phyloP scores from a whole-genome alignment of 1,140 invertebrate genomes.

The Eupristina koningsbergeri region DNA sequence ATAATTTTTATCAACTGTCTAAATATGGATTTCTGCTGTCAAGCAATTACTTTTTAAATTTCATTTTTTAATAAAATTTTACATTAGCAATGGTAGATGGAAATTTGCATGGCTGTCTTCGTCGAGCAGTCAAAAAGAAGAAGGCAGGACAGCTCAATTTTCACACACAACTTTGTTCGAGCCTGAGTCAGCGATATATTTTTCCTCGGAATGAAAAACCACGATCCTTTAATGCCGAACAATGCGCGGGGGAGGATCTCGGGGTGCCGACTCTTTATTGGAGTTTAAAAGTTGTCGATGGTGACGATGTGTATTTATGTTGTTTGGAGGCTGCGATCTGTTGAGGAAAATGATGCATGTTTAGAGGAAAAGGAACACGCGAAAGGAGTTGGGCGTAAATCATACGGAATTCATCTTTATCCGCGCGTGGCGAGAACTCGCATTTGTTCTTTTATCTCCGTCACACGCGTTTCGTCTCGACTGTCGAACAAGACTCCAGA shows the following conservation, averaged over 20 bases:
- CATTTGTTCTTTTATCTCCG: conserved; percentile 36
- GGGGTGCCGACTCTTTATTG: conserved; percentile 19
- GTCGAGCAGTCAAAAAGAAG: neutral
- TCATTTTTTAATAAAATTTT: conserved; percentile 32
- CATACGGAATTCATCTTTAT: conserved; percentile 40
- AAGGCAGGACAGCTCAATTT: neutral
- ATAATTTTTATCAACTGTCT: conserved; percentile 4
- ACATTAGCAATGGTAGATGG: conserved; percentile 35
- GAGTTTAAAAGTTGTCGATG: conserved; percentile 44
- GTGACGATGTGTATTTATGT: conserved; percentile 13
- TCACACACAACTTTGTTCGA: neutral
- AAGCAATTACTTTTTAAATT: neutral
- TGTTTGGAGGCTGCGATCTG: neutral
- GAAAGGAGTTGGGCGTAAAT: conserved; percentile 10
- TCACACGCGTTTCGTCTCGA: neutral
- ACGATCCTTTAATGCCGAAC: conserved; percentile 26
- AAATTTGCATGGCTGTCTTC: conserved; percentile 10
- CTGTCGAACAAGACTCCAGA: conserved; percentile 36
- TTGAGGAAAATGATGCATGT: conserved; percentile 6
- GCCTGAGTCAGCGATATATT: conserved; percentile 15
- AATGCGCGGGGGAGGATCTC: conserved; percentile 1
- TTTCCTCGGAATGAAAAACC: neutral
- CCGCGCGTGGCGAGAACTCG: conserved; percentile 29
- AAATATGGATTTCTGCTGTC: conserved; percentile 22
- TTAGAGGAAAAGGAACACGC: neutral